These are phyloP conservation scores for Euwallacea similis DNA, from an alignment of 1,140 invertebrate genomes.

Conservation along the genomic window DNA sequence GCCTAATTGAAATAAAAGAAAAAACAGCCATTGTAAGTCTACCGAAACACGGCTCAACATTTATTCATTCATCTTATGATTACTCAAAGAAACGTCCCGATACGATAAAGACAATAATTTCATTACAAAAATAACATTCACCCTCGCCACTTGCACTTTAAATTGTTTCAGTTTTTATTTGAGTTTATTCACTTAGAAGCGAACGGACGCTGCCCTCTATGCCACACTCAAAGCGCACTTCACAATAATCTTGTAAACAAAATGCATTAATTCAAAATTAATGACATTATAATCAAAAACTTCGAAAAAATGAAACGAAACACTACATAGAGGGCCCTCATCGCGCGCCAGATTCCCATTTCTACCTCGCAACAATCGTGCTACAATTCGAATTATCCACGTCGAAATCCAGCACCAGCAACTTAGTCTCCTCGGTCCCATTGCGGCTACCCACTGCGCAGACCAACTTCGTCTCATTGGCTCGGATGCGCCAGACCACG, in stretches of 20 bases:
- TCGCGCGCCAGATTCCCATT: neutral
- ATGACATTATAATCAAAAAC: too few species aligned
- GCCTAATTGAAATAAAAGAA: neutral
- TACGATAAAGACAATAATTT: neutral
- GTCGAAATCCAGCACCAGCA: constrained; percentile 96
- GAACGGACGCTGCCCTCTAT: neutral
- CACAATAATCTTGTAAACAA: too few species aligned
- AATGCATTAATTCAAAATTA: too few species aligned
- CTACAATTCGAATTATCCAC: constrained; percentile 60
- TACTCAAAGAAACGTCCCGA: neutral
- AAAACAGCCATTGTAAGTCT: neutral
- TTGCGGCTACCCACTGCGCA: constrained; percentile 98
- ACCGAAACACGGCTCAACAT: neutral
- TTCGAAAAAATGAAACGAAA: too few species aligned
- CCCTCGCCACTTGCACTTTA: neutral
- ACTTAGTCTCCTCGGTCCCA: constrained; percentile 98
- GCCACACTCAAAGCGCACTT: too few species aligned
- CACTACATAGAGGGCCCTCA: neutral
- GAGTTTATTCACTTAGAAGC: neutral
- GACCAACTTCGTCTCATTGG: constrained; percentile 94
- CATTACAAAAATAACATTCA: neutral
- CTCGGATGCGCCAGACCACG: constrained; percentile 96
- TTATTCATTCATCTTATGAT: neutral
- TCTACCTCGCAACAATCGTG: neutral
- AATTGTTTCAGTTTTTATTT: constrained; percentile 1